Evolutionary conservation across 2,113 vertebrate genomes (phyloP).

Genomic region (Sinocyclocheilus anophthalmus): DNA sequence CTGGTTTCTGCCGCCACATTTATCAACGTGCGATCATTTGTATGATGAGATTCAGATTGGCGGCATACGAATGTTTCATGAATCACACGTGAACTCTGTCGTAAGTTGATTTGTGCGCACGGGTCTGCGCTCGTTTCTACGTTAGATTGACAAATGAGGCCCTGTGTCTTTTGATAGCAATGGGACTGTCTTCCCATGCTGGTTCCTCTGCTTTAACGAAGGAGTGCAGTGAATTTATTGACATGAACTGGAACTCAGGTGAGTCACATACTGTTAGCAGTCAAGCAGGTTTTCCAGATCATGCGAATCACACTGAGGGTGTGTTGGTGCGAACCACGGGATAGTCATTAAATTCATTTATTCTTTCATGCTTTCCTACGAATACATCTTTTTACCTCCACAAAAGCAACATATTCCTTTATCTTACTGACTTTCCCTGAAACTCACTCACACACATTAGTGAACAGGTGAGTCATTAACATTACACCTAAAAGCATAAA

Average conservation of each 20-base stretch:
- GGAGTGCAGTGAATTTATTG: background rate
- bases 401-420: background rate
- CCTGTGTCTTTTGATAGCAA: background rate
- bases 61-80: no score
- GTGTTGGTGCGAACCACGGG: slow-evolving; percentile 21
- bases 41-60: no score
- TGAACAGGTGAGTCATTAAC: slow-evolving; percentile 32
- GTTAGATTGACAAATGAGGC: no score
- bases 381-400: background rate
- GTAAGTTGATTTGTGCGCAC: no score
- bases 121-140: no score
- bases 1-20: no score
- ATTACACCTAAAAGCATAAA: slow-evolving; percentile 11
- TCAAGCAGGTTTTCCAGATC: background rate
- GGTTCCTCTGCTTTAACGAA: background rate
- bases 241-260: background rate
- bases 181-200: background rate
- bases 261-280: slow-evolving; percentile 10
- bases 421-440: slow-evolving; percentile 5
- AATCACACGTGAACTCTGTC: no score
- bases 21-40: no score
- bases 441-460: slow-evolving; percentile 5
- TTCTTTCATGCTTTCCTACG: background rate
- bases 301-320: background rate
- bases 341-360: background rate